Evolutionary conservation across 2,797 vertebrate species (phyloP).

Genomic region (Falco concolor): DNA sequence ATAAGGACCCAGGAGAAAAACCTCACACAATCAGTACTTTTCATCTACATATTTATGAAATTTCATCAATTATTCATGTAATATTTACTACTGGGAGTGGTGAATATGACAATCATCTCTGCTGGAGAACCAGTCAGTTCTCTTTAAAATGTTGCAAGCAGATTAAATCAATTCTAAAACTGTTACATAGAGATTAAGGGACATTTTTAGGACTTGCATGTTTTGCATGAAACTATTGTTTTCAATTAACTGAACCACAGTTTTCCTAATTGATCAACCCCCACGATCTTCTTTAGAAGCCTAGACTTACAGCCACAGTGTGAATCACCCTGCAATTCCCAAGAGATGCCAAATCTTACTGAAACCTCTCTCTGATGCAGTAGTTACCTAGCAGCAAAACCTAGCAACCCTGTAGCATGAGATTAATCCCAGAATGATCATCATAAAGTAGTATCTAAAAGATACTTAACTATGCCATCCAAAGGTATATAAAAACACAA

Average conservation of each 20-base stretch:
- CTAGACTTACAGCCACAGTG: not conserved
- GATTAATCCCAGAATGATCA: slow-evolving; percentile 51
- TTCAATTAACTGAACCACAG: slow-evolving; percentile 2
- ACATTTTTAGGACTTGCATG: not conserved
- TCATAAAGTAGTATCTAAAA: slow-evolving; percentile 24
- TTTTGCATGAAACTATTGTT: not conserved
- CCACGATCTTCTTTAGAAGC: not conserved
- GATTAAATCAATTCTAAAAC: not conserved
- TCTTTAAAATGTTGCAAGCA: not conserved
- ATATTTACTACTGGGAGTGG: slow-evolving; percentile 27
- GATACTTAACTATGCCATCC: slow-evolving; percentile 17
- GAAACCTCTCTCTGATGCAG: slow-evolving; percentile 52
- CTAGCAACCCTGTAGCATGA: slow-evolving; percentile 70
- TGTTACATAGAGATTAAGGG: not conserved
- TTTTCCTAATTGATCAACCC: not conserved
- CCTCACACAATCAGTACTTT: slow-evolving; percentile 47
- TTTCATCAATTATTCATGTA: slow-evolving; percentile 52
- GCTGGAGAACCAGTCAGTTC: not conserved
- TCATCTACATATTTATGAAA: slow-evolving; percentile 68
- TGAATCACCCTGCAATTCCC: slow-evolving; percentile 50
- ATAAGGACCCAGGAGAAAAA: slow-evolving; percentile 55
- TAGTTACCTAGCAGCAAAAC: slow-evolving; percentile 79
- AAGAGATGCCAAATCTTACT: not conserved
- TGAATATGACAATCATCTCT: not conserved
- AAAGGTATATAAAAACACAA: not conserved